Conservation (phyloP, 2,888 invertebrate genomes). For the Troides oblongomaculatus region DNA sequence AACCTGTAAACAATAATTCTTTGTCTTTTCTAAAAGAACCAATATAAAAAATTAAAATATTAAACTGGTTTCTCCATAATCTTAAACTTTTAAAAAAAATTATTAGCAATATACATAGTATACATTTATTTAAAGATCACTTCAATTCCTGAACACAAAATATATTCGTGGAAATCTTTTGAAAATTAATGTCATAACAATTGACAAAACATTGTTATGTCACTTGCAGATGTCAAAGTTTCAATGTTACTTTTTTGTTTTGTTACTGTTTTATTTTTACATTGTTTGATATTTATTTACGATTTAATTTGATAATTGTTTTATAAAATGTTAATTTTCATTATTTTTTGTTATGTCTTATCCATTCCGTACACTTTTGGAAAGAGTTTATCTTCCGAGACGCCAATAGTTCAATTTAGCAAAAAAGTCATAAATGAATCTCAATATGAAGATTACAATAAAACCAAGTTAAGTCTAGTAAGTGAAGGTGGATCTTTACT, state of each 20-base stretch:
- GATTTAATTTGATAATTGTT: conserved; percentile 26
- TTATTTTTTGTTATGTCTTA: conserved; percentile 42
- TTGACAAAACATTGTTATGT: conserved; percentile 14
- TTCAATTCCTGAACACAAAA: too few species aligned
- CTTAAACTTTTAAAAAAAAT: too few species aligned
- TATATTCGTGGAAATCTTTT: not conserved
- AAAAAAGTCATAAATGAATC: conserved; percentile 28
- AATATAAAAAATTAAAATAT: too few species aligned
- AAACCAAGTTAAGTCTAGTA: conserved; percentile 42
- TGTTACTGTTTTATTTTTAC: conserved; percentile 21
- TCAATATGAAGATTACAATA: conserved; percentile 32
- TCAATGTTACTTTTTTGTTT: conserved; percentile 13
- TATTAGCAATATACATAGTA: too few species aligned
- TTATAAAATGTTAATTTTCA: conserved; percentile 44
- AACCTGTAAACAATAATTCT: too few species aligned
- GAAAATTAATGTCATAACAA: conserved; percentile 9
- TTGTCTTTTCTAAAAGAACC: too few species aligned
- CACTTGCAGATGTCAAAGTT: conserved; percentile 1
- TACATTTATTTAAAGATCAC: too few species aligned
- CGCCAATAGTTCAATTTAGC: conserved; percentile 28
- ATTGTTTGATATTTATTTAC: conserved; percentile 19
- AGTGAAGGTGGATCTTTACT: conserved; percentile 58
- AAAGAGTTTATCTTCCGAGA: conserved; percentile 36
- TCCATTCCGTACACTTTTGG: conserved; percentile 40
- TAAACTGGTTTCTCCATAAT: too few species aligned